These are phyloP conservation scores for Sialia sialis DNA, from an alignment of 2,113 vertebrate species.

Conservation along the genomic window DNA sequence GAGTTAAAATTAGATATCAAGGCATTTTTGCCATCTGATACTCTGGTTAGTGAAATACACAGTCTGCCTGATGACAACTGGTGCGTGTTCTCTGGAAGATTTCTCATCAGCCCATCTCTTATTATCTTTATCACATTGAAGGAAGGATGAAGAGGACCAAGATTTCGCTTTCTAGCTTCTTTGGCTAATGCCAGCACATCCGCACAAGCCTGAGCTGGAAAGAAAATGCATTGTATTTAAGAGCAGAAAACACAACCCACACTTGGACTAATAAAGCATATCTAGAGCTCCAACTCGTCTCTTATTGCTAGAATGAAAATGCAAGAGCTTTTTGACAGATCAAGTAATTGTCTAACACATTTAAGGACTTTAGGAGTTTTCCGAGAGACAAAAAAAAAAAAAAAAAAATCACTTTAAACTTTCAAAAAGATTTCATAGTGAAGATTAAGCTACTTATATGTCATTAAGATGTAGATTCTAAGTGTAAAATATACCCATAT, in stretches of 20 bases:
- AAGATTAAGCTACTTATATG: background rate
- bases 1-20: constrained; percentile 87
- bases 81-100: constrained; percentile 83
- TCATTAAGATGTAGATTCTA: background rate
- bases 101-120: constrained; percentile 62
- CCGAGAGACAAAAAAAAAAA: background rate
- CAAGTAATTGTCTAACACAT: background rate
- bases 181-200: constrained; percentile 69
- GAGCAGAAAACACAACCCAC: background rate
- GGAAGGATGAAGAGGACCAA: constrained; percentile 85
- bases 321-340: background rate
- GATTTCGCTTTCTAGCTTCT: constrained; percentile 78
- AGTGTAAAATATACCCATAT: background rate
- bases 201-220: constrained; percentile 62
- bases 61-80: constrained; percentile 73
- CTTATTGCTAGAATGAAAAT: background rate
- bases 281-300: background rate
- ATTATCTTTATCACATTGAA: constrained; percentile 80
- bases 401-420: background rate
- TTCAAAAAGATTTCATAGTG: background rate
- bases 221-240: background rate
- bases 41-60: constrained; percentile 86
- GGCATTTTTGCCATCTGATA: constrained; percentile 86
- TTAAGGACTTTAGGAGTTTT: background rate
- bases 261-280: background rate